Evolutionary conservation across 2,888 invertebrate species (phyloP), one percentile per base, ranked within the genome.

Genomic region (Hemicrepidius hirtus): DNA sequence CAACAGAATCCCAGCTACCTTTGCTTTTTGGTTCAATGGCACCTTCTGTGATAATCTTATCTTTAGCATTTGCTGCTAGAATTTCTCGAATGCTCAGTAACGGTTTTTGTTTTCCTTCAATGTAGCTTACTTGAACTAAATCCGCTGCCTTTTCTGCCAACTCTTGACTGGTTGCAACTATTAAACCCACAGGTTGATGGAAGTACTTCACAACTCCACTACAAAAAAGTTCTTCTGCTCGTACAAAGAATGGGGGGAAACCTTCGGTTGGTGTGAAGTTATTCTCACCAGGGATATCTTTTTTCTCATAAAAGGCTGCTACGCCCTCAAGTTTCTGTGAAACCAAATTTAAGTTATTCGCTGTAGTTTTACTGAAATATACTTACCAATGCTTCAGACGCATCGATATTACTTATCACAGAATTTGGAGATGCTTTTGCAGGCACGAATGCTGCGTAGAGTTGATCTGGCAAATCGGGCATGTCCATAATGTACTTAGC

Each of bases 101-200:
- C 7, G 87, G 87, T 2, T 82, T 85, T 68, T 81, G 83, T 53
- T 84, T 84, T 12, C 86, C 81, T 12, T 86, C 85, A 55, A 85
- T 86, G 71, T 92, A 92, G 50, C 86, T 87, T 0, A 92, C 85
- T 78, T 88, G 86, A 0, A 92, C 90, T 53, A 89, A 83, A 24
- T 87, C 84, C 0, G 89, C 89, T 0, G 92, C 91, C 71, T 87
- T 84, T 72, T 90, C 87, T 0, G 93, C 93, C 32, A 91, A 76
- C 0, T 86, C 86, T 28, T 89, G 88, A 0, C 88, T 89, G 10
- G 85, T 88, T 0, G 95, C 95, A 0, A 92, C 90, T 10, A 95
- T 87, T 0, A 95, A 80, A 0, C 93, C 95, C 0, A 94, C 80
- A 0, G 94, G 91, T 79, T 95, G 95, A 0, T 93, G 92, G 73